Evolutionary conservation across 1,140 invertebrate genomes (phyloP).

Genomic region (Conopomorpha cramerella): DNA sequence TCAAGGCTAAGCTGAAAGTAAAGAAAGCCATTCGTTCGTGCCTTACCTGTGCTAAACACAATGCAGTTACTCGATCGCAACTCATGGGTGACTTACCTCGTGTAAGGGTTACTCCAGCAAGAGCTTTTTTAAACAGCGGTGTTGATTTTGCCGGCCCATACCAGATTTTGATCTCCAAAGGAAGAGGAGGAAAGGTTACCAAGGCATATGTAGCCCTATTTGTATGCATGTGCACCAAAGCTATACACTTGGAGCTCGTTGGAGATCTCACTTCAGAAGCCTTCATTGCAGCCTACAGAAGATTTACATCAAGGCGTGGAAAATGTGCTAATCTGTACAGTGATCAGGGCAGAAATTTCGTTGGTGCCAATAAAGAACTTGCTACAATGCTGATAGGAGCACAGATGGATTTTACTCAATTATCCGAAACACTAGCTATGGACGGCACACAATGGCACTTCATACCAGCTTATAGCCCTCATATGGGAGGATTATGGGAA

Average conservation of each 20-base stretch:
- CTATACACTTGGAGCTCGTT: slow-evolving; percentile 12
- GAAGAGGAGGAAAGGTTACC: slow-evolving; percentile 1
- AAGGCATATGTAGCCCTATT: slow-evolving; percentile 11
- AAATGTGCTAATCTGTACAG: no score
- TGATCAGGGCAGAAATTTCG: slow-evolving; percentile 36
- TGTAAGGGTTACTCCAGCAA: slow-evolving; percentile 7
- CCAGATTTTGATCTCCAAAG: slow-evolving; percentile 2
- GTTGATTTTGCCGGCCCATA: slow-evolving; percentile 10
- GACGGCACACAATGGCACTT: slow-evolving; percentile 33
- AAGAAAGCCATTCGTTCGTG: slow-evolving; percentile 7
- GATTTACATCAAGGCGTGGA: slow-evolving; percentile 23
- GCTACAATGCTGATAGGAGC: neutral
- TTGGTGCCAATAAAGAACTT: no score
- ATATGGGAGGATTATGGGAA: slow-evolving; percentile 29
- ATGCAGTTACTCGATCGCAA: slow-evolving; percentile 1
- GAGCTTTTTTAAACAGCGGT: slow-evolving; percentile 8
- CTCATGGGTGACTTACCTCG: slow-evolving; percentile 11
- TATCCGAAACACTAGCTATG: slow-evolving; percentile 4
- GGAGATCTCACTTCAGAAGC: slow-evolving; percentile 7
- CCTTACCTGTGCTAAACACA: slow-evolving; percentile 7
- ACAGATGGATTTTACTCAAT: slow-evolving; percentile 3
- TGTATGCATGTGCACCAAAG: slow-evolving; percentile 10
- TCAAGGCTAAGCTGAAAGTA: slow-evolving; percentile 4
- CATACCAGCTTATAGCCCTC: slow-evolving; percentile 24
- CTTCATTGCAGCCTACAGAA: slow-evolving; percentile 18